A percentile compares a stretch with the other conserved stretches of the same genome.
Evolutionary conservation across 2,113 vertebrate species (phyloP).

Genomic region (Tupaia chinensis): DNA sequence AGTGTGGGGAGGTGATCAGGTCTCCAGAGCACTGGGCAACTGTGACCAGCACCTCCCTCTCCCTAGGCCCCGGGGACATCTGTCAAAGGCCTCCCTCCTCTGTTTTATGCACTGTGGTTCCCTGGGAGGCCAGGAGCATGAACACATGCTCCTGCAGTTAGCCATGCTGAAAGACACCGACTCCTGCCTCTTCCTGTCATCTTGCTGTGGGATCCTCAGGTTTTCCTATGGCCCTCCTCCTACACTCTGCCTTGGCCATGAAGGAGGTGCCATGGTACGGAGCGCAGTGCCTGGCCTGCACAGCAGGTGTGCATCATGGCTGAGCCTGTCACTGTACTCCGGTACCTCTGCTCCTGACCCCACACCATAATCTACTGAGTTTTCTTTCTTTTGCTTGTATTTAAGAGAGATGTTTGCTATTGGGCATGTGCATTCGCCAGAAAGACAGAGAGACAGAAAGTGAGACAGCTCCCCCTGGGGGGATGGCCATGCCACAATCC

Average conservation of each 20-base stretch:
- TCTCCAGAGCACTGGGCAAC: neutral
- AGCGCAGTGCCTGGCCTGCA: neutral
- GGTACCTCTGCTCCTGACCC: neutral
- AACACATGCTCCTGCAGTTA: neutral
- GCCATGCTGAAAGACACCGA: neutral
- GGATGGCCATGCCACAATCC: no score
- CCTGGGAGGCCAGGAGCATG: neutral
- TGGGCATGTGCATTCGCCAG: no score
- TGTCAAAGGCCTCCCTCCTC: neutral
- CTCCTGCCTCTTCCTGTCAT: neutral
- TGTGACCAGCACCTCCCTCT: no score
- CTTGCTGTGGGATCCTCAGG: neutral
- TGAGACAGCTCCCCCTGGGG: no score
- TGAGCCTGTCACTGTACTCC: no score
- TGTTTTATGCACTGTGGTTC: neutral
- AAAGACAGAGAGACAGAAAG: no score
- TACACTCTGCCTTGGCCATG: neutral
- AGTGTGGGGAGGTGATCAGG: neutral
- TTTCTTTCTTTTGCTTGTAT: no score
- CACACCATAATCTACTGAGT: no score
- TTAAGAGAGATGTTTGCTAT: no score
- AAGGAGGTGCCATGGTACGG: rapidly evolving
- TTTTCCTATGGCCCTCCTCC: neutral
- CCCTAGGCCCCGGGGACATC: neutral
- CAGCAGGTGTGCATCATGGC: neutral